Evolutionary conservation across 2,888 invertebrate species (phyloP).

Genomic region (Pseudeuparius sepicola): DNA sequence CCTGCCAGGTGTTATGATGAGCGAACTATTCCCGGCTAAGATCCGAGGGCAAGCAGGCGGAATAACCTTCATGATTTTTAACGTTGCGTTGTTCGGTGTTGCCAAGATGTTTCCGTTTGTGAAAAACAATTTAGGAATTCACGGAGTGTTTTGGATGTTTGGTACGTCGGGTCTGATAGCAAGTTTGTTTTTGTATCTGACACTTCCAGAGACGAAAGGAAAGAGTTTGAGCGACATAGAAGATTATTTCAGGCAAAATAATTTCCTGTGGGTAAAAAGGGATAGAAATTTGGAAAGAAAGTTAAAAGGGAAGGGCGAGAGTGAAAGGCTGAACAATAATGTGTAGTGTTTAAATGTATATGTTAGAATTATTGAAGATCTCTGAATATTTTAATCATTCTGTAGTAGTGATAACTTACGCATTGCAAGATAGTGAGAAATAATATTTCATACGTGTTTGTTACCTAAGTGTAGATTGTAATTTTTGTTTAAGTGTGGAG

Average conservation of each 20-base stretch:
- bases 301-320: conserved; percentile 18
- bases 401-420: too few relatives aligned
- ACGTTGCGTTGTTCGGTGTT: conserved; percentile 54
- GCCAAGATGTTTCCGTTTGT: conserved; percentile 63
- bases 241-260: conserved; percentile 62
- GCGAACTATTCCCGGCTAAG: conserved; percentile 63
- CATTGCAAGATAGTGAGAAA: too few relatives aligned
- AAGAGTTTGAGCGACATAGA: conserved; percentile 63
- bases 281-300: conserved; percentile 40
- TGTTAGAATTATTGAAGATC: conserved; percentile 6
- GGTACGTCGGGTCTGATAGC: conserved; percentile 52
- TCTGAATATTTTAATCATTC: too few relatives aligned
- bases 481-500: too few relatives aligned
- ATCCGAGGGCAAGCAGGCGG: conserved; percentile 66
- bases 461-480: too few relatives aligned
- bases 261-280: conserved; percentile 51
- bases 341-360: conserved; percentile 8
- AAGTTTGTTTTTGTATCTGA: conserved; percentile 54
- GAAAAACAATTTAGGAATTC: conserved; percentile 47
- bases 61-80: conserved; percentile 61
- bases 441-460: too few relatives aligned
- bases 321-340: too few relatives aligned
- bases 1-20: conserved; percentile 65
- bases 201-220: conserved; percentile 67
- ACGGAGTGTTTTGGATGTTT: conserved; percentile 63